phyloP scores from a whole-genome alignment of 2,113 vertebrate genomes.

The Barbus barbus region DNA sequence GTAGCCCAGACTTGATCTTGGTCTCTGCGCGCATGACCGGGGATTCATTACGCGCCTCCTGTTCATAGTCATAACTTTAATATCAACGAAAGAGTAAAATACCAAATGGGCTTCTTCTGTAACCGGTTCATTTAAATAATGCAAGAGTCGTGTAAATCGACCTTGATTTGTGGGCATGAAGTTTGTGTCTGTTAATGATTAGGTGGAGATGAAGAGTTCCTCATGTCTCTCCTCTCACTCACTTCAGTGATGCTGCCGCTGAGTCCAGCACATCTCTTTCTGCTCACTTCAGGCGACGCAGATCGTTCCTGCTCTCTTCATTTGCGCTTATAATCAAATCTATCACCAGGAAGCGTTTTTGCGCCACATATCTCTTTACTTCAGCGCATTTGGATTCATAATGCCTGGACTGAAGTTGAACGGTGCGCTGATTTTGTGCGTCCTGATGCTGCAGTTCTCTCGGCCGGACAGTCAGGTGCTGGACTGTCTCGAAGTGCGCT shows the following conservation, averaged over 20 bases:
- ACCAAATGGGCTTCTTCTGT: background rate
- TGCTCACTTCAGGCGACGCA: slow-evolving; percentile 12
- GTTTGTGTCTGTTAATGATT: slow-evolving; percentile 29
- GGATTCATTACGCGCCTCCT: background rate
- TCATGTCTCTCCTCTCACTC: background rate
- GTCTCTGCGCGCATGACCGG: background rate
- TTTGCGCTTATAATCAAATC: background rate
- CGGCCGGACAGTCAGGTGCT: slow-evolving; percentile 68
- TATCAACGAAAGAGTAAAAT: background rate
- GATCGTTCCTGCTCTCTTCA: background rate
- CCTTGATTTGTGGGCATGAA: slow-evolving; percentile 12
- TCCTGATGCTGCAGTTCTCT: slow-evolving; percentile 61
- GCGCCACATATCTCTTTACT: too few relatives aligned
- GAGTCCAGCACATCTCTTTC: background rate
- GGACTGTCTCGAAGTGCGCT: slow-evolving; percentile 76
- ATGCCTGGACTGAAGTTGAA: slow-evolving; percentile 59
- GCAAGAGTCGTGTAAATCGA: background rate
- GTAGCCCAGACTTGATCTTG: background rate
- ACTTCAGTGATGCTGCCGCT: slow-evolving; percentile 6
- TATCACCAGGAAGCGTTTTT: background rate
- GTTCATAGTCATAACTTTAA: background rate
- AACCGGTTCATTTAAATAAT: background rate
- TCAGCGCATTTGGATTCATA: slow-evolving; percentile 2
- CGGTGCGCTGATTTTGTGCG: slow-evolving; percentile 66
- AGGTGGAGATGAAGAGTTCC: slow-evolving; percentile 25